Percentiles rank a stretch among this genome's conserved stretches.
phyloP scores from a whole-genome alignment of 2,888 invertebrate species.

The Noctua janthe region DNA sequence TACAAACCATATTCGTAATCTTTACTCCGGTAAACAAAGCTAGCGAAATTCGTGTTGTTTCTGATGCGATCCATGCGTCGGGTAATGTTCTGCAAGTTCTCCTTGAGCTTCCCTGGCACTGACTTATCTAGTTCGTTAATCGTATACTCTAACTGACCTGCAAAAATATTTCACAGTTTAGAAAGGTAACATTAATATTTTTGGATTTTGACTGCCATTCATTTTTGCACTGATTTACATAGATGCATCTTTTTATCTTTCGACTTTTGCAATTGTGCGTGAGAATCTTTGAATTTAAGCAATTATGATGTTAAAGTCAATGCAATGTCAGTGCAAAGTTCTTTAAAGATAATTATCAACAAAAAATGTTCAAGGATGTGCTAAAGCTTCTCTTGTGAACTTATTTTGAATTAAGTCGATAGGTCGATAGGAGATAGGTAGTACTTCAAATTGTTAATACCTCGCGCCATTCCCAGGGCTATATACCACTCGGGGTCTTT shows the following conservation, averaged over 20 bases:
- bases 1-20: constrained; percentile 87
- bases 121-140: constrained; percentile 86
- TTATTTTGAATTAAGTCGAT: background rate
- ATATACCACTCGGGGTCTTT: constrained; percentile 88
- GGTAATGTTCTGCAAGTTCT: constrained; percentile 85
- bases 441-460: constrained; percentile 66
- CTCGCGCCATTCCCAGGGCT: constrained; percentile 84
- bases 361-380: background rate
- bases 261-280: constrained; percentile 26
- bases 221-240: constrained; percentile 35
- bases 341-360: constrained; percentile 12
- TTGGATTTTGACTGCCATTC: background rate
- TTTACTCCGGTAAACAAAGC: constrained; percentile 82
- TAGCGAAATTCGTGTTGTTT: constrained; percentile 77
- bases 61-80: constrained; percentile 85
- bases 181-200: background rate
- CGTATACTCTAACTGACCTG: constrained; percentile 86
- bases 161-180: constrained; percentile 34
- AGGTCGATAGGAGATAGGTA: background rate
- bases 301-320: constrained; percentile 6
- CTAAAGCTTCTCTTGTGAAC: constrained; percentile 7
- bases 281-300: constrained; percentile 17
- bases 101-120: constrained; percentile 83
- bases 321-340: background rate
- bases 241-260: constrained; percentile 25